A percentile compares a stretch with the other conserved stretches of the same genome.
Evolutionary conservation across 2,113 vertebrate species (phyloP).

Genomic region (Charadrius vociferus): DNA sequence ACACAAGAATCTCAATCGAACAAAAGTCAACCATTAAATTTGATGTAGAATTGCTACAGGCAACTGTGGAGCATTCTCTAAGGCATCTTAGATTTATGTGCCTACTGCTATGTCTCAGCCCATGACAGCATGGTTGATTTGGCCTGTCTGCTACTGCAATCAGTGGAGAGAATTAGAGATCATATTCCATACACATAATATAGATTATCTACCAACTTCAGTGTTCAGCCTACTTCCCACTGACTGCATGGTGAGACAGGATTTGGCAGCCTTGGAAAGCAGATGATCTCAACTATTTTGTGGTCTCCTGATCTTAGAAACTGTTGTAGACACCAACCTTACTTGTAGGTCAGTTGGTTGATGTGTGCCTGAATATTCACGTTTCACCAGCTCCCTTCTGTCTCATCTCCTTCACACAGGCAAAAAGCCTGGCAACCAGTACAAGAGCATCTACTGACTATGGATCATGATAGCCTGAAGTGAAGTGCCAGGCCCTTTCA

Average conservation of each 20-base stretch:
- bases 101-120: not conserved
- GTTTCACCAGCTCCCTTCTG: not conserved
- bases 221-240: not conserved
- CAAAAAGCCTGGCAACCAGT: not conserved
- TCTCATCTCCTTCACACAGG: not conserved
- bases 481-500: not conserved
- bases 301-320: not conserved
- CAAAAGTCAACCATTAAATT: not conserved
- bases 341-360: not conserved
- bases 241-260: not conserved
- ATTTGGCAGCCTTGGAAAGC: not conserved
- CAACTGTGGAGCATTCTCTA: not conserved
- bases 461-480: not conserved
- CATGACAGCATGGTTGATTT: not conserved
- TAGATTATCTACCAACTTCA: not conserved
- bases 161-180: not conserved
- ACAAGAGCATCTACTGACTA: not conserved
- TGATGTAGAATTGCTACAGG: not conserved
- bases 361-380: not conserved
- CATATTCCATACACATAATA: not conserved
- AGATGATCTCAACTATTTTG: not conserved
- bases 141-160: not conserved
- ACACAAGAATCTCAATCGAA: not conserved
- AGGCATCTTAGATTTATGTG: not conserved
- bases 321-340: not conserved